A percentile compares a stretch with the other conserved stretches of the same genome.
Conservation (phyloP, 2,888 invertebrate genomes). For the Diadromus collaris region DNA sequence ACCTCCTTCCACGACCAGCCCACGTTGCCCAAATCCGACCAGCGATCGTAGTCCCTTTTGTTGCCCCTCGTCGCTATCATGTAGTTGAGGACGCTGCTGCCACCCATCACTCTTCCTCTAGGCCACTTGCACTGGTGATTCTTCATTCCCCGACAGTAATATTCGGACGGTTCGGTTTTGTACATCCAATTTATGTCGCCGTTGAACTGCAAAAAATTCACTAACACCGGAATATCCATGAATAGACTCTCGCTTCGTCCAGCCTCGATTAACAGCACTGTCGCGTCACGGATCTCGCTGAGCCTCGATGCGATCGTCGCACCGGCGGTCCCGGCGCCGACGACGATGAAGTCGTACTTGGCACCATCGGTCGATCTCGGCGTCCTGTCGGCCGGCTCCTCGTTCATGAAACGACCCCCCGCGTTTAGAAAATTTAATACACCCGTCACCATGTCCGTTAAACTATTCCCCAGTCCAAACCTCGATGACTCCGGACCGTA, state of each 20-base stretch:
- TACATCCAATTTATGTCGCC: constrained; percentile 89
- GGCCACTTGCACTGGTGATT: constrained; percentile 77
- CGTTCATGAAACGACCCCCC: constrained; percentile 81
- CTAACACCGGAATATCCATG: constrained; percentile 89
- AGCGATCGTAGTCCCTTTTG: constrained; percentile 87
- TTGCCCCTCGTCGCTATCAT: constrained; percentile 91
- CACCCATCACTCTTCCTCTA: constrained; percentile 90
- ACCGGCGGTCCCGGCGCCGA: constrained; percentile 92
- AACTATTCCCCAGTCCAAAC: neutral
- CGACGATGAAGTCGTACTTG: constrained; percentile 89
- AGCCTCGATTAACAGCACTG: constrained; percentile 87
- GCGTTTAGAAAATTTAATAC: constrained; percentile 82
- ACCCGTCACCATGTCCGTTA: constrained; percentile 36
- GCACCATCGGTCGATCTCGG: constrained; percentile 77
- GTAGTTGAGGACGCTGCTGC: constrained; percentile 89
- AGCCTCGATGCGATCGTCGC: constrained; percentile 88
- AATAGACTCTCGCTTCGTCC: constrained; percentile 85
- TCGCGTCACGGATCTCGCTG: constrained; percentile 86
- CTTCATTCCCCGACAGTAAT: constrained; percentile 84
- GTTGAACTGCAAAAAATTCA: constrained; percentile 87
- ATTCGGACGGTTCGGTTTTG: constrained; percentile 88
- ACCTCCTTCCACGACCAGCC: constrained; percentile 89
- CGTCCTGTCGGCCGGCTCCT: constrained; percentile 82
- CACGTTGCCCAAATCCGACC: constrained; percentile 87
- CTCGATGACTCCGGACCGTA: constrained; percentile 4